phyloP scores from a whole-genome alignment of 2,888 invertebrate genomes.

The Metalampra italica region DNA sequence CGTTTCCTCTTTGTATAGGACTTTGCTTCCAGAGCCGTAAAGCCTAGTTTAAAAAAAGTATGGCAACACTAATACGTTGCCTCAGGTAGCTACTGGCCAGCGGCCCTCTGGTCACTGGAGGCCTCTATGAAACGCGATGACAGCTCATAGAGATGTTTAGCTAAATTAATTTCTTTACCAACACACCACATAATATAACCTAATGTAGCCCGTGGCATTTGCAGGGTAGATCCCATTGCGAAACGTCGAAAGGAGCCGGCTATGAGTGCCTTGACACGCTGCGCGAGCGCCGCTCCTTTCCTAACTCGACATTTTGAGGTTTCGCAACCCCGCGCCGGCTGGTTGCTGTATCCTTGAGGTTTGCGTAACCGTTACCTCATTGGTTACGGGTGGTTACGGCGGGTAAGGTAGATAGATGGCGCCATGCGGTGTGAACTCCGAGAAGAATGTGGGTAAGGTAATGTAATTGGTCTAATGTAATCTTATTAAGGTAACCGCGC shows the following conservation, averaged over 20 bases:
- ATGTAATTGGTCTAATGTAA: too few species aligned
- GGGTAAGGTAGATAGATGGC: conserved; percentile 21
- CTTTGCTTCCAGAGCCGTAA: too few species aligned
- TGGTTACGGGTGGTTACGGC: conserved; percentile 14
- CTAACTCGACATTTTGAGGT: conserved; percentile 56
- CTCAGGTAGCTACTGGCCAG: too few species aligned
- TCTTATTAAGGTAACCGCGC: too few species aligned
- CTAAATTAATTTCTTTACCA: neutral
- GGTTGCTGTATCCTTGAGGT: conserved; percentile 30
- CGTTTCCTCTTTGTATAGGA: too few species aligned
- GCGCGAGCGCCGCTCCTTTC: conserved; percentile 63
- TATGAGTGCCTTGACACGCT: conserved; percentile 54
- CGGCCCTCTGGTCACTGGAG: too few species aligned
- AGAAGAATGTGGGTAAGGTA: neutral
- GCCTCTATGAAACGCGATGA: too few species aligned
- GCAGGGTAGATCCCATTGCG: conserved; percentile 50
- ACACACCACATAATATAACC: neutral
- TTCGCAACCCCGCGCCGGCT: conserved; percentile 22
- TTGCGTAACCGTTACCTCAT: conserved; percentile 36
- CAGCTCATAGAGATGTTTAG: too few species aligned
- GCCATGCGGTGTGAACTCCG: conserved; percentile 2
- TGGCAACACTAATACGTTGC: too few species aligned
- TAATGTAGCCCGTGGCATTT: conserved; percentile 35
- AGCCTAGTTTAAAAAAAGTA: too few species aligned
- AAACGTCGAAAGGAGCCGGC: conserved; percentile 56